Conservation (phyloP, 2,888 invertebrate genomes). For the Drosophila pseudotalamancana region DNA sequence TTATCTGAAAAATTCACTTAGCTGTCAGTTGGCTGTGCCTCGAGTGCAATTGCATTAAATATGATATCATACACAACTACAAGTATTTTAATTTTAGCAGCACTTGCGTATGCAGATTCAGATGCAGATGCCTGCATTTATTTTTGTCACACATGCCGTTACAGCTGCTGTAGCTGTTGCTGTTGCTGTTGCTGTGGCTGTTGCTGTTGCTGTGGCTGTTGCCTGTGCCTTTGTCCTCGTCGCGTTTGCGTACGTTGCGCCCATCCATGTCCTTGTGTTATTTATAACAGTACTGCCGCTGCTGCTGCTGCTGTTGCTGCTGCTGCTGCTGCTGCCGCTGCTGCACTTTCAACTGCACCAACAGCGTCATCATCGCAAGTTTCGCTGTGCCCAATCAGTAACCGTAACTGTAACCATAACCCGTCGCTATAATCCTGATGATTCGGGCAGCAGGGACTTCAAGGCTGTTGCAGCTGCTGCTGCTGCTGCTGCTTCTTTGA, state of each 20-base stretch:
- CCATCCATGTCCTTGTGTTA: slow-evolving; percentile 77
- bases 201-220: slow-evolving; percentile 1
- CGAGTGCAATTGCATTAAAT: slow-evolving; percentile 69
- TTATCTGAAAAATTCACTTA: slow-evolving; percentile 69
- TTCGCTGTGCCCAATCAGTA: slow-evolving; percentile 43
- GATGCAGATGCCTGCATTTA: slow-evolving; percentile 33
- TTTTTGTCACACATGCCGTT: slow-evolving; percentile 43
- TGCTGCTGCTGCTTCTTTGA: slow-evolving; percentile 29
- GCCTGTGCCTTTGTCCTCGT: slow-evolving; percentile 49
- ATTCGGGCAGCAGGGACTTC: slow-evolving; percentile 36
- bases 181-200: not conserved
- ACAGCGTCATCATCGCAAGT: slow-evolving; percentile 29
- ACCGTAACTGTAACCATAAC: slow-evolving; percentile 17
- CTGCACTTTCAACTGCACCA: slow-evolving; percentile 51
- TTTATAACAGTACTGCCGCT: slow-evolving; percentile 60
- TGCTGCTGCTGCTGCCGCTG: slow-evolving; percentile 53
- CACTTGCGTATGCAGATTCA: slow-evolving; percentile 35
- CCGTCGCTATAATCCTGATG: slow-evolving; percentile 17
- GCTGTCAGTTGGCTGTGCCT: slow-evolving; percentile 52
- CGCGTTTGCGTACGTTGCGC: slow-evolving; percentile 61
- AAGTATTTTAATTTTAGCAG: slow-evolving; percentile 50
- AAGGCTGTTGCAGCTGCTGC: slow-evolving; percentile 44
- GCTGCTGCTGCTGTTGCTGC: slow-evolving; percentile 54
- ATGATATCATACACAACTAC: slow-evolving; percentile 35
- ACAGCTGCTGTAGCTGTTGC: slow-evolving; percentile 2